Conservation (phyloP, 2,113 vertebrate genomes). For the Cranoglanis bouderius region DNA sequence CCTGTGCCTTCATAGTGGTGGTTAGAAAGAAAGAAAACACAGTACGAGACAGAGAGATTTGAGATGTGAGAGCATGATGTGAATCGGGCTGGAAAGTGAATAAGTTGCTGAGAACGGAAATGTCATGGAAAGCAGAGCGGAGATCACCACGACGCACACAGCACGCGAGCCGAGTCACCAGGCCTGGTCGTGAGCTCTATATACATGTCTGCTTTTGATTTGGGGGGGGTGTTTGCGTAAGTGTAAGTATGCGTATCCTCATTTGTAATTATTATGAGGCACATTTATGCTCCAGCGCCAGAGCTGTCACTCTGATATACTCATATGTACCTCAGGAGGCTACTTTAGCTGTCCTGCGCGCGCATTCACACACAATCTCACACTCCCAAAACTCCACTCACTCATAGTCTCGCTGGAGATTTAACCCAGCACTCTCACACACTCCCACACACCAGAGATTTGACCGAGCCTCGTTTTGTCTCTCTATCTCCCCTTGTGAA, state of each 20-base stretch:
- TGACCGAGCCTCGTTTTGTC: not conserved
- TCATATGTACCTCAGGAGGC: constrained; percentile 41
- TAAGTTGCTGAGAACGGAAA: constrained; percentile 68
- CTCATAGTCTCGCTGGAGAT: constrained; percentile 2
- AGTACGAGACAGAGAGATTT: not conserved
- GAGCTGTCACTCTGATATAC: constrained; percentile 48
- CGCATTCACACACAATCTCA: constrained; percentile 9
- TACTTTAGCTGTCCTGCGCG: constrained; percentile 43
- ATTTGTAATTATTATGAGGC: constrained; percentile 50
- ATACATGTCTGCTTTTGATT: constrained; percentile 54
- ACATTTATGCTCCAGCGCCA: constrained; percentile 43
- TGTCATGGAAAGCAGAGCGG: constrained; percentile 65
- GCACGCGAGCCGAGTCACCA: constrained; percentile 57
- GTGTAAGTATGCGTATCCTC: constrained; percentile 28
- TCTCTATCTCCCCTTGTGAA: not conserved
- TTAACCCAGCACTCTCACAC: not conserved
- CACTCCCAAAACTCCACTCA: constrained; percentile 9
- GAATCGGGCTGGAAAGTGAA: constrained; percentile 64
- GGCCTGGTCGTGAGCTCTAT: constrained; percentile 47
- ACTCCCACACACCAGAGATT: constrained; percentile 12
- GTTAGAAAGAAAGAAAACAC: constrained; percentile 1
- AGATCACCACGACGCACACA: constrained; percentile 47
- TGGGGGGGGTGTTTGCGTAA: constrained; percentile 29
- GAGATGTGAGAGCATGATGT: constrained; percentile 46
- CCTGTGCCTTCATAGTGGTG: constrained; percentile 16